phyloP scores from a whole-genome alignment of 2,113 vertebrate genomes.

The Fregata magnificens region DNA sequence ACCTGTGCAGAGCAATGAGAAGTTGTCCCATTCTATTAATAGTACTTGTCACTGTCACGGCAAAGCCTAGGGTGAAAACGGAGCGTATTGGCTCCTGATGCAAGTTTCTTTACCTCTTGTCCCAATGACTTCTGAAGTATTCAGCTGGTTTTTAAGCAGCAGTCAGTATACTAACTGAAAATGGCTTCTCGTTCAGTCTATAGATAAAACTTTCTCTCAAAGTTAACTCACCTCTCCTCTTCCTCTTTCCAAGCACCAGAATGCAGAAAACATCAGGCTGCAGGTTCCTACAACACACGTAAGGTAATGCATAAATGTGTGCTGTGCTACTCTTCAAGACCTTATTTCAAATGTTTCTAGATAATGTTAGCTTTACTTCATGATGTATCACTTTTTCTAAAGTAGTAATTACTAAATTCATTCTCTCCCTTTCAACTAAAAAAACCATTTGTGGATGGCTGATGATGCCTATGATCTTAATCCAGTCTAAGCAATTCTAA shows the following conservation, averaged over 20 bases:
- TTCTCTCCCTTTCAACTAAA: neutral
- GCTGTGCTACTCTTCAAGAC: neutral
- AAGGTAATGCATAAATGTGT: slow-evolving; percentile 65
- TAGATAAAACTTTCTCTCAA: neutral
- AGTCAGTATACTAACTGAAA: neutral
- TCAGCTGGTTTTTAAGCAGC: neutral
- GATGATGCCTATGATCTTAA: neutral
- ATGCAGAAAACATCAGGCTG: slow-evolving; percentile 69
- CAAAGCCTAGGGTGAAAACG: neutral
- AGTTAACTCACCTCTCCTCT: neutral
- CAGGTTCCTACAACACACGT: slow-evolving; percentile 73
- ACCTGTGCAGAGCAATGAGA: neutral
- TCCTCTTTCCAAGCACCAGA: slow-evolving; percentile 67
- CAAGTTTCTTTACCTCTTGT: neutral
- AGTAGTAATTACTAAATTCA: neutral
- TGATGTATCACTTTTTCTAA: neutral
- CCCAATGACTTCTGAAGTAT: neutral
- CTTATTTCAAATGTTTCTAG: neutral
- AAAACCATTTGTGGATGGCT: neutral
- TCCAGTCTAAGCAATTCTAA: neutral
- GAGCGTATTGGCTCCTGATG: neutral
- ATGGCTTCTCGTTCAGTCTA: neutral
- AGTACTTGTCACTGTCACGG: neutral
- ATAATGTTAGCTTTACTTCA: neutral
- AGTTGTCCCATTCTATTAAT: neutral